Conservation (phyloP, 2,888 invertebrate genomes). For the Athalia cordata region DNA sequence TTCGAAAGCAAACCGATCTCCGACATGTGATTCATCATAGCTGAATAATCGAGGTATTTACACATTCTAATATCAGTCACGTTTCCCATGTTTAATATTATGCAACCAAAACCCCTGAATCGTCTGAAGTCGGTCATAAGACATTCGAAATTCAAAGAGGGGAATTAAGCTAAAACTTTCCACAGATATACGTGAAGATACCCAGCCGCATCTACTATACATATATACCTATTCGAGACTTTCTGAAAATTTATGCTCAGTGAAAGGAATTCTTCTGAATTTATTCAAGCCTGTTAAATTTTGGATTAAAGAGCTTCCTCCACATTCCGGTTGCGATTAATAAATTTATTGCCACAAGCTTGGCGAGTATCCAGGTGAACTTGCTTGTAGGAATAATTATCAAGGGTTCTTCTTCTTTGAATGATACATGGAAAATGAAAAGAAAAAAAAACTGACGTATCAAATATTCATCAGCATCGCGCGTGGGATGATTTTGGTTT, state of each 20-base stretch:
- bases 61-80: too few relatives aligned
- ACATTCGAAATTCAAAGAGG: too few relatives aligned
- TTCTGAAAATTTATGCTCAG: not conserved
- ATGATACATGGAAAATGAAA: too few relatives aligned
- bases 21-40: conserved; percentile 13
- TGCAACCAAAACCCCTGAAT: too few relatives aligned
- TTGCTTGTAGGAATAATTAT: not conserved
- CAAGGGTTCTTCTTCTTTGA: not conserved
- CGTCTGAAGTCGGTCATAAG: too few relatives aligned
- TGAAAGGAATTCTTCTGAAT: not conserved
- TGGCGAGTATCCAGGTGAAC: not conserved
- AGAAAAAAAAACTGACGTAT: too few relatives aligned
- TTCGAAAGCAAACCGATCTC: conserved; percentile 35
- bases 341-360: conserved; percentile 17
- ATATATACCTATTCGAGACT: not conserved
- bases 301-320: not conserved
- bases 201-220: not conserved
- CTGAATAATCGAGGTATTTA: too few relatives aligned
- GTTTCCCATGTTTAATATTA: too few relatives aligned
- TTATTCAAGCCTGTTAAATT: conserved; percentile 4
- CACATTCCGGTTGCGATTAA: not conserved
- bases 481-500: too few relatives aligned
- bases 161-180: too few relatives aligned
- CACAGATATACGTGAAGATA: too few relatives aligned
- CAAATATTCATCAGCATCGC: too few relatives aligned